phyloP scores from a whole-genome alignment of 2,888 invertebrate species.

The Blomia tropicalis region DNA sequence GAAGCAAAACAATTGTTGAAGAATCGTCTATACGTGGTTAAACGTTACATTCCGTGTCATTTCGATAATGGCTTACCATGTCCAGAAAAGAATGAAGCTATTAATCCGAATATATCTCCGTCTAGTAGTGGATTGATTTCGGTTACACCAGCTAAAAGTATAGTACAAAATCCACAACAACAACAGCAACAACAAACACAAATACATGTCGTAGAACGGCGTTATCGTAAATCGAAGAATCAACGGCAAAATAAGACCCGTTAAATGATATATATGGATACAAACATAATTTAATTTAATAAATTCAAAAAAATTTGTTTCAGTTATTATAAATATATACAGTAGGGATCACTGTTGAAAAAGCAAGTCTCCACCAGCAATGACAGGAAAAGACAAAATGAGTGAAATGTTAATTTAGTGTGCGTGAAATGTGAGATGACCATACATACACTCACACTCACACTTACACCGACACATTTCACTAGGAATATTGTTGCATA shows the following conservation, averaged over 20 bases:
- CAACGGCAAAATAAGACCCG: background rate
- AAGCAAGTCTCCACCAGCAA: no score
- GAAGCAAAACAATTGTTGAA: constrained; percentile 3
- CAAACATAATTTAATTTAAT: no score
- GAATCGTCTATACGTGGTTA: background rate
- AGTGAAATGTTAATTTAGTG: no score
- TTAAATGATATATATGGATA: no score
- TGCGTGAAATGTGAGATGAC: no score
- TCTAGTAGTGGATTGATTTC: background rate
- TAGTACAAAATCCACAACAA: background rate
- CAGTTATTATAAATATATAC: no score
- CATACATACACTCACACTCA: no score
- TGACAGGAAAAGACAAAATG: background rate
- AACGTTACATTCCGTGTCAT: constrained; percentile 1
- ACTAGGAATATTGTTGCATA: no score
- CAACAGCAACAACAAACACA: background rate
- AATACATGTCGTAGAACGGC: no score
- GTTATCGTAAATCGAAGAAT: background rate
- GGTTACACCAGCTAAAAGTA: background rate
- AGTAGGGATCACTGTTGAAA: no score
- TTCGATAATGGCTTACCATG: constrained; percentile 3
- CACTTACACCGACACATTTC: background rate
- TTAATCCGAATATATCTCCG: background rate
- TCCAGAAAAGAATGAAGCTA: background rate
- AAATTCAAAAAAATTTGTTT: background rate